These are phyloP conservation scores for Nansenia antarctica DNA, from an alignment of 2,113 vertebrate genomes.

Conservation along the genomic window DNA sequence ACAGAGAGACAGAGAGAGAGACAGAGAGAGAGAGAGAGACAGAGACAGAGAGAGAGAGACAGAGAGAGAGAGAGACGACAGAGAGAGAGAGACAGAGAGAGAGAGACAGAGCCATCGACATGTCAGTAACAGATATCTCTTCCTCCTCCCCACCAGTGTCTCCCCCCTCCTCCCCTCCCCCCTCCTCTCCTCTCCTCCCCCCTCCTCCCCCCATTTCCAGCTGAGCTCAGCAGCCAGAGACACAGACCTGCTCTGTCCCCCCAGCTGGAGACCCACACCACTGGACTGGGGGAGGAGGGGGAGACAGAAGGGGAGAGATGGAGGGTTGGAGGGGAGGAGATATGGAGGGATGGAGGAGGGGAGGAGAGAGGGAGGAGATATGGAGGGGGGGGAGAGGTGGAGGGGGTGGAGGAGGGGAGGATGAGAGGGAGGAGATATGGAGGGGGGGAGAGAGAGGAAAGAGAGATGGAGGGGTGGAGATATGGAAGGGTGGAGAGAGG, in stretches of 20 bases:
- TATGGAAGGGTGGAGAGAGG: background rate
- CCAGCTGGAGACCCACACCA: background rate
- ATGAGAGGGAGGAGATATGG: background rate
- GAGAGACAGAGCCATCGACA: background rate
- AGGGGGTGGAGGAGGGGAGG: background rate
- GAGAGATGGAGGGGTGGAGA: background rate
- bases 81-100: no score
- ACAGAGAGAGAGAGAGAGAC: no score
- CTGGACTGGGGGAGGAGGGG: background rate
- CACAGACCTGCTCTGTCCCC: background rate
- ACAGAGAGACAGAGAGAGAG: no score
- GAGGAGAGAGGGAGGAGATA: no score
- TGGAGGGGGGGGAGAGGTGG: no score
- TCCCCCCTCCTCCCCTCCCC: background rate
- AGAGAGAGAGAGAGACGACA: background rate
- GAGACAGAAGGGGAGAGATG: background rate
- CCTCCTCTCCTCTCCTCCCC: background rate
- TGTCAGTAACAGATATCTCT: background rate
- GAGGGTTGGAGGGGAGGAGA: no score
- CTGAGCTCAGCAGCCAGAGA: background rate
- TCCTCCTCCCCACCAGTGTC: background rate
- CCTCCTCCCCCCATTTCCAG: conserved; percentile 1
- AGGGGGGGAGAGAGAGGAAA: background rate
- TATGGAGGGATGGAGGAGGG: no score
- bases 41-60: background rate